A percentile compares a stretch with the other conserved stretches of the same genome.
Evolutionary conservation across 2,113 vertebrate genomes (phyloP).

Genomic region (Hippocampus mohnikei): DNA sequence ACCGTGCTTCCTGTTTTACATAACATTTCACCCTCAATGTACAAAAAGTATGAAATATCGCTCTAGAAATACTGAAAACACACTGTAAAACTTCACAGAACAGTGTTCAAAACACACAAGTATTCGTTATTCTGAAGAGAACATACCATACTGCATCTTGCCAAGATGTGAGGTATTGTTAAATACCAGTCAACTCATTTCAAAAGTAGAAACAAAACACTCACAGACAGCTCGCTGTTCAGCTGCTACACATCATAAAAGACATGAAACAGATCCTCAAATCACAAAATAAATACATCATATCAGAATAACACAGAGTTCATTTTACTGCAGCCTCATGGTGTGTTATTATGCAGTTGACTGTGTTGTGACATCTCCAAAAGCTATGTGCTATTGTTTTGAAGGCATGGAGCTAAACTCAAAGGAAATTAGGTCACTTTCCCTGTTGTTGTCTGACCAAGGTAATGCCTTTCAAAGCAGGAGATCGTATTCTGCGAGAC

Average conservation of each 20-base stretch:
- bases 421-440: constrained; percentile 1
- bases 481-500: neutral
- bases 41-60: constrained; percentile 22
- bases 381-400: constrained; percentile 19
- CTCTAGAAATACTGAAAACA: constrained; percentile 25
- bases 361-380: constrained; percentile 3
- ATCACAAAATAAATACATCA: constrained; percentile 60
- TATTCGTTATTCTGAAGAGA: constrained; percentile 45
- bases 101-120: constrained; percentile 41
- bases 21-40: constrained; percentile 23
- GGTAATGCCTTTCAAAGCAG: constrained; percentile 1
- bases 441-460: constrained; percentile 3
- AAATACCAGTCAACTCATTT: constrained; percentile 39
- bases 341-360: constrained; percentile 14
- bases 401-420: constrained; percentile 14
- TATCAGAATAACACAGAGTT: constrained; percentile 32
- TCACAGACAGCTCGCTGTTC: constrained; percentile 28
- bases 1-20: too few relatives aligned
- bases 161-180: constrained; percentile 49
- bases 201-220: constrained; percentile 20
- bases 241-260: constrained; percentile 28
- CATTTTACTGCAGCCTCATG: constrained; percentile 20
- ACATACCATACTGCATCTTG: constrained; percentile 41
- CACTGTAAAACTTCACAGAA: constrained; percentile 55
- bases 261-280: constrained; percentile 23